These are phyloP conservation scores for Hydrochoerus hydrochaeris DNA, from an alignment of 2,113 vertebrate species.

Conservation along the genomic window DNA sequence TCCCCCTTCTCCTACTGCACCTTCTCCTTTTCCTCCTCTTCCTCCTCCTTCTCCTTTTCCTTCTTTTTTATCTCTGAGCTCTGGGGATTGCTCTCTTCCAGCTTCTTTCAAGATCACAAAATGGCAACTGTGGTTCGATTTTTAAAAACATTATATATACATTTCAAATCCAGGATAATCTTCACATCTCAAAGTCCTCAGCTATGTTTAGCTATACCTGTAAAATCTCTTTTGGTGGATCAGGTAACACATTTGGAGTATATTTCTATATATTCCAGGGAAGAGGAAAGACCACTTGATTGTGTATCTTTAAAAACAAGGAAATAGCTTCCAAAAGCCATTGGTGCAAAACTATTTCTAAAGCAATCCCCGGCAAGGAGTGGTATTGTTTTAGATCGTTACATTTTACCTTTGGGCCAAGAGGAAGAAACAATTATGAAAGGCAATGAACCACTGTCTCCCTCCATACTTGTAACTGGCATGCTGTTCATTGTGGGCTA, in stretches of 20 bases:
- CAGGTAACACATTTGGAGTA: not conserved
- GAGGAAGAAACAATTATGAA: not conserved
- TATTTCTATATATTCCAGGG: no score
- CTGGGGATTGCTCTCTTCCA: not conserved
- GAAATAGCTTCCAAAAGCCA: not conserved
- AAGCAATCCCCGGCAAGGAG: not conserved
- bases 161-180: not conserved
- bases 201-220: not conserved
- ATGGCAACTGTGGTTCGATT: not conserved
- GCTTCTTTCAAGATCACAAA: not conserved
- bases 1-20: not conserved
- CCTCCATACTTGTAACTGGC: not conserved
- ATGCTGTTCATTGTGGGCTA: not conserved
- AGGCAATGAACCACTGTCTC: not conserved
- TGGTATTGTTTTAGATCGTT: not conserved
- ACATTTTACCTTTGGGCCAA: not conserved
- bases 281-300: not conserved
- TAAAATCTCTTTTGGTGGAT: not conserved
- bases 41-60: not conserved
- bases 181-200: not conserved
- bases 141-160: no score
- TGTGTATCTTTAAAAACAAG: not conserved
- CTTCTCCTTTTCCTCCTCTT: not conserved
- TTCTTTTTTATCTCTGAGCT: not conserved
- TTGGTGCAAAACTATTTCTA: not conserved